Evolutionary conservation across 2,113 vertebrate genomes (phyloP).

Genomic region (Axis porcinus): DNA sequence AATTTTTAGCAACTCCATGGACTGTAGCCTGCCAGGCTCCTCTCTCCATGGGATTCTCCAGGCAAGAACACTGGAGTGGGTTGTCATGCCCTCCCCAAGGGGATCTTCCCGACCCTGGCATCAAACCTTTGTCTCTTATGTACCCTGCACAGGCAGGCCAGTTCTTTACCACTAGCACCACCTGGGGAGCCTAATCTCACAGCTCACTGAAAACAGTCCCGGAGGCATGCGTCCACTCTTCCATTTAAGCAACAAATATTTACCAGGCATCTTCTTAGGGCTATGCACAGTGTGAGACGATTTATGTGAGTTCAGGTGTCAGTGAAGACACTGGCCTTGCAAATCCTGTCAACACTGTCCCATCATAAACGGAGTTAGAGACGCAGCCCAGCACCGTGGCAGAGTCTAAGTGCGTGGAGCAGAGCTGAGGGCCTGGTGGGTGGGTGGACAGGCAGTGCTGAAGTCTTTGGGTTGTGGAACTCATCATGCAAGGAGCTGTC

Average conservation of each 20-base stretch:
- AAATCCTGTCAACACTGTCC: background rate
- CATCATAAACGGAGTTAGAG: background rate
- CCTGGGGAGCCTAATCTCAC: background rate
- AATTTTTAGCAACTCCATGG: fast-evolving
- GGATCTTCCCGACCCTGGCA: background rate
- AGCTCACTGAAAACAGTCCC: background rate
- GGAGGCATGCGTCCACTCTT: background rate
- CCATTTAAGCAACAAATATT: background rate
- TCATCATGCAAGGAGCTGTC: background rate
- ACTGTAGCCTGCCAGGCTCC: background rate
- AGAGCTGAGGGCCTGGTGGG: background rate
- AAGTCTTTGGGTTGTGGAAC: background rate
- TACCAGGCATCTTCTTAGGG: background rate
- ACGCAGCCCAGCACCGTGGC: fast-evolving
- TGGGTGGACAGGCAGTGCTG: fast-evolving
- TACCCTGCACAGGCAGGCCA: fast-evolving
- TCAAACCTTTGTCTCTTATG: background rate
- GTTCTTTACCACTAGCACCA: background rate
- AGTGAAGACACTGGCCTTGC: background rate
- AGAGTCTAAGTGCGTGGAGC: background rate
- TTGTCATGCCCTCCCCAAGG: background rate
- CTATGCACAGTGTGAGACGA: background rate
- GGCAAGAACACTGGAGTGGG: background rate
- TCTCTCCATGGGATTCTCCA: background rate
- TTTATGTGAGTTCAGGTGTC: background rate